A percentile compares a stretch with the other conserved stretches of the same genome.
Conservation (phyloP, 2,113 vertebrate species). For the Chaetops frenatus region DNA sequence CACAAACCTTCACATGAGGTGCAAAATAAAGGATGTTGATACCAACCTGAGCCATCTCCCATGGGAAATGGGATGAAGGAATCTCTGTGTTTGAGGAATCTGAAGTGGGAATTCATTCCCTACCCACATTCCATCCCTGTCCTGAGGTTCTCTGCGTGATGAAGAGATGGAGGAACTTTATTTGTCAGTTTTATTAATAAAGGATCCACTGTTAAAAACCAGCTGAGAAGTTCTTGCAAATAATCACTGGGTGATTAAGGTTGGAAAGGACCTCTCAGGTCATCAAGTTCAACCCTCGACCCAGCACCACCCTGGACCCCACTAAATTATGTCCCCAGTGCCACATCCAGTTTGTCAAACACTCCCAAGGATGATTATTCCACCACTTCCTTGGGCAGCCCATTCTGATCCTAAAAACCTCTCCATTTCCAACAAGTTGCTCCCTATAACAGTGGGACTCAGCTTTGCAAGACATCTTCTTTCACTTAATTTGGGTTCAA, state of each 20-base stretch:
- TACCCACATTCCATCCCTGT: fast-evolving
- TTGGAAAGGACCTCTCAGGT: not conserved
- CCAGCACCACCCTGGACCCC: not conserved
- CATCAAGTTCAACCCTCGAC: not conserved
- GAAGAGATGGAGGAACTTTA: not conserved
- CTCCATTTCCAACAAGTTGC: not conserved
- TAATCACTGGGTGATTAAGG: too few relatives aligned
- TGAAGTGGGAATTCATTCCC: not conserved
- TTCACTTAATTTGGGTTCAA: not conserved
- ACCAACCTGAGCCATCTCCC: not conserved
- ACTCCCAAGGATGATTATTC: not conserved
- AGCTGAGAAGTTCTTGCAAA: not conserved
- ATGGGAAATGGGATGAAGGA: not conserved
- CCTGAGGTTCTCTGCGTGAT: fast-evolving
- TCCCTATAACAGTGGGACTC: not conserved
- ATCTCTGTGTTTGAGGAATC: not conserved
- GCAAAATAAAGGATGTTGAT: not conserved
- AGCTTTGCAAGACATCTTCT: not conserved
- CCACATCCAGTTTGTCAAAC: not conserved
- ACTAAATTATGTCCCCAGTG: not conserved
- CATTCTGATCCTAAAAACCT: fast-evolving
- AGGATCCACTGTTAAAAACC: not conserved
- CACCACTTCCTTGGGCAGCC: not conserved
- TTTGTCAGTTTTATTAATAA: not conserved
- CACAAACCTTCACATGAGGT: not conserved